phyloP scores from a whole-genome alignment of 1,140 invertebrate species.

The Teleopsis dalmanni region DNA sequence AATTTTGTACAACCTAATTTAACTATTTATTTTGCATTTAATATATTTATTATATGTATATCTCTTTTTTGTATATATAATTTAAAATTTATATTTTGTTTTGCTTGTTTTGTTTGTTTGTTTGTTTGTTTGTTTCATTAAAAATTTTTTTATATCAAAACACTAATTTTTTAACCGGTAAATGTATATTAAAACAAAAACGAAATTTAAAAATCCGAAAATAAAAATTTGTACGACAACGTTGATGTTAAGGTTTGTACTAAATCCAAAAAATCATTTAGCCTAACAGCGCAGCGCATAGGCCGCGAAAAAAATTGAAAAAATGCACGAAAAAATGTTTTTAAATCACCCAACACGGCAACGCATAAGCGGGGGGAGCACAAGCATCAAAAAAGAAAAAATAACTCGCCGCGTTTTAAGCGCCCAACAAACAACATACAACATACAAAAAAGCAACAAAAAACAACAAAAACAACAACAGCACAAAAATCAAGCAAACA shows the following conservation, averaged over 20 bases:
- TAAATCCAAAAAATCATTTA: constrained; percentile 44
- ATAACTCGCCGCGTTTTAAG: too few relatives aligned
- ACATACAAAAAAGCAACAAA: too few relatives aligned
- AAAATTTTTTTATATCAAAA: neutral
- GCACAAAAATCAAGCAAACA: too few relatives aligned
- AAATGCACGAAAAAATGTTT: too few relatives aligned
- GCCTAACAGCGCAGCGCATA: constrained; percentile 31
- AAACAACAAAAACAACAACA: too few relatives aligned
- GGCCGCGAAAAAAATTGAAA: constrained; percentile 30
- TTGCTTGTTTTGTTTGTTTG: neutral
- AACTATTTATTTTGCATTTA: too few relatives aligned
- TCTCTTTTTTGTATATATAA: neutral
- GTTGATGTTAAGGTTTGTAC: constrained; percentile 45
- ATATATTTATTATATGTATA: too few relatives aligned
- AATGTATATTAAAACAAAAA: constrained; percentile 10
- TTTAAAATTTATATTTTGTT: neutral
- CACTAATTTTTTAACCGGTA: constrained; percentile 2
- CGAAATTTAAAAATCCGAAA: constrained; percentile 39
- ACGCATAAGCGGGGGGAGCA: constrained; percentile 1
- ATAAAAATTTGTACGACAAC: constrained; percentile 45
- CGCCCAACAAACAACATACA: too few relatives aligned
- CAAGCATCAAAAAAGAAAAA: neutral
- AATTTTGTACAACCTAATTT: too few relatives aligned
- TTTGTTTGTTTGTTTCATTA: neutral
- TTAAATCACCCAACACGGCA: too few relatives aligned